Conservation (phyloP, 2,797 vertebrate genomes). For the Lagorchestes hirsutus region DNA sequence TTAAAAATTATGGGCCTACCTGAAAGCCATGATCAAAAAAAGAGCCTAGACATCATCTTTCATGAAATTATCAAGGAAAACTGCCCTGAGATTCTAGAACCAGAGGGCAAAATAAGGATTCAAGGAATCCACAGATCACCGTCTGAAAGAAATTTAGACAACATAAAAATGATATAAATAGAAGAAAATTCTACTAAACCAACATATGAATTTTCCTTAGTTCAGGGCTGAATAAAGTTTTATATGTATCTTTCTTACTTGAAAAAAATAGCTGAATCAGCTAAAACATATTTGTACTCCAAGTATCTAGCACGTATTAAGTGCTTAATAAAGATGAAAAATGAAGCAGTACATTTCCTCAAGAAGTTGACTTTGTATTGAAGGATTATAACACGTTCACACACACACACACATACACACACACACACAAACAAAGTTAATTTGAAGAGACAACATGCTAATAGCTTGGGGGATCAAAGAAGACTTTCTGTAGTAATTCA, state of each 20-base stretch:
- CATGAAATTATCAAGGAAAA: no score
- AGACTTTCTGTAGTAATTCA: background rate
- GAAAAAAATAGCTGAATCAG: background rate
- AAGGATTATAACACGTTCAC: background rate
- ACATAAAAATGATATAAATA: constrained; percentile 12
- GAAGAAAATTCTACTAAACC: constrained; percentile 8
- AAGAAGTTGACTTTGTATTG: background rate
- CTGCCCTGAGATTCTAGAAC: no score
- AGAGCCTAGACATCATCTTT: no score
- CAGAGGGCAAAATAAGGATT: no score
- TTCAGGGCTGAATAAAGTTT: background rate
- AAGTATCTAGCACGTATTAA: background rate
- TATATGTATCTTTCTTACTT: background rate
- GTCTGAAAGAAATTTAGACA: no score
- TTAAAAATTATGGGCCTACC: no score
- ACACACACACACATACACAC: no score
- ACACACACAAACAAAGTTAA: background rate
- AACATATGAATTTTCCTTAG: background rate
- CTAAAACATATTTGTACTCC: background rate
- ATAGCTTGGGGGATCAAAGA: background rate
- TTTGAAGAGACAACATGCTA: background rate
- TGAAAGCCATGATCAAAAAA: no score
- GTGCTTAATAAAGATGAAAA: background rate
- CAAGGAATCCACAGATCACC: no score
- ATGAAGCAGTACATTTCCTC: background rate